Base-by-base conservation (phyloP, 1,140 invertebrate species). In the Dinothrombium tinctorium region DNA sequence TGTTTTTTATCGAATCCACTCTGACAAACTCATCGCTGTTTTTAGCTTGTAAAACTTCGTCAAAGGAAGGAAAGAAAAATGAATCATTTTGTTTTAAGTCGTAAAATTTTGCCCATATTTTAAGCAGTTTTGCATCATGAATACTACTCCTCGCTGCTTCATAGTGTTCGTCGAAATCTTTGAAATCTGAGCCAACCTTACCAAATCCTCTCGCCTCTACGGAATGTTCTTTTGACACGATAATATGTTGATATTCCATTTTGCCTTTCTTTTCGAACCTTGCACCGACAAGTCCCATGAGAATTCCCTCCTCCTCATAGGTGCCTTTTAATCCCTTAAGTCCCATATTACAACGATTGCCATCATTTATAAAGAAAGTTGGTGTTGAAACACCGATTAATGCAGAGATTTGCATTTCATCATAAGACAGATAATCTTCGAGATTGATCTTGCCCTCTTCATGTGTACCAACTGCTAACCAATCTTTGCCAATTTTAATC, bases 341-440 rank as follows among this genome's bases (percentile, higher is more conserved):
- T 2, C 69, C 71, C 38, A 52, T 52, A 48, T 72, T 73, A 9
- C 60, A 54, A n/a, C 69, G 58, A 12, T 59, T 55, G 3, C 70
- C 71, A 48, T 71, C 61, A 44, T 73, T 73, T 37, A 72, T 64
- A 47, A 72, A 72, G 48, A 65, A 66, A 2, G 66, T 66, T 40
- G 62, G 58, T 0, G 68, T 69, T 5, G 69, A 69, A 7, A 71
- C 56, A 14, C 62, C 63, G 14, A 72, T 57, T 50, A 71, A 56
- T 0, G 69, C 63, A 0, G 69, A 69, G 2, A 73, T 46, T 51
- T 65, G 69, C 37, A 70, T 65, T 51, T 70, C 67, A 41, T 69
- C 63, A 51, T 71, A 64, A 41, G 66, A 61, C 40, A 69, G 49
- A 50, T 64, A 51, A 23, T 51, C 44, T 25, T 38, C 28, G 2